Evolutionary conservation across 2,888 invertebrate species (phyloP).

Genomic region (Melitaea athalia): DNA sequence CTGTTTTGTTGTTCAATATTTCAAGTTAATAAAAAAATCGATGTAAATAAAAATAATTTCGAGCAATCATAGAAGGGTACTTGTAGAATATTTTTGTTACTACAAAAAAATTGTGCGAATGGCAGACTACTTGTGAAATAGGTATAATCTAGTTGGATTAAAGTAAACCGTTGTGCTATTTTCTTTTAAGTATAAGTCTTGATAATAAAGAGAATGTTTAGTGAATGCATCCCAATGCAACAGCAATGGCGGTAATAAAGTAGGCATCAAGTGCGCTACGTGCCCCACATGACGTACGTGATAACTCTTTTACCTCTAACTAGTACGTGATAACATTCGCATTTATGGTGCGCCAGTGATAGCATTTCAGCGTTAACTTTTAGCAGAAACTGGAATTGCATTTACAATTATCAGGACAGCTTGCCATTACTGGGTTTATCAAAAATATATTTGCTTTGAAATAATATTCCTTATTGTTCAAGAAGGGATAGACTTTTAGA

Average conservation of each 20-base stretch:
- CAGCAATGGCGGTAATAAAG: slow-evolving; percentile 24
- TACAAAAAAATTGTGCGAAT: no score
- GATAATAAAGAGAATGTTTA: slow-evolving; percentile 13
- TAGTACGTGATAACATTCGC: slow-evolving; percentile 5
- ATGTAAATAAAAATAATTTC: no score
- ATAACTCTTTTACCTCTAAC: slow-evolving; percentile 15
- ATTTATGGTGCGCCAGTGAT: slow-evolving; percentile 2
- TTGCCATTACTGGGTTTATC: not conserved
- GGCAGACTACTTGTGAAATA: no score
- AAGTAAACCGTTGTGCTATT: not conserved
- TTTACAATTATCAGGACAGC: not conserved
- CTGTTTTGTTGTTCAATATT: no score
- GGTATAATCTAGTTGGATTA: not conserved
- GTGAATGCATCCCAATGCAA: slow-evolving; percentile 12
- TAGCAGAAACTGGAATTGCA: not conserved
- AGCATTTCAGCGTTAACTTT: slow-evolving; percentile 6
- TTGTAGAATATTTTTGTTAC: no score
- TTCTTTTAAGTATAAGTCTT: not conserved
- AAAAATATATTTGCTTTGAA: no score
- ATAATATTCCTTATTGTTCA: no score
- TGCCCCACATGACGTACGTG: slow-evolving; percentile 28
- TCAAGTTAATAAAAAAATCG: no score
- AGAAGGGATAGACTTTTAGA: no score
- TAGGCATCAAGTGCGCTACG: slow-evolving; percentile 31
- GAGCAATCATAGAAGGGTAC: no score